These are phyloP conservation scores for Percina caprodes DNA, from an alignment of 2,113 vertebrate species.

Conservation along the genomic window DNA sequence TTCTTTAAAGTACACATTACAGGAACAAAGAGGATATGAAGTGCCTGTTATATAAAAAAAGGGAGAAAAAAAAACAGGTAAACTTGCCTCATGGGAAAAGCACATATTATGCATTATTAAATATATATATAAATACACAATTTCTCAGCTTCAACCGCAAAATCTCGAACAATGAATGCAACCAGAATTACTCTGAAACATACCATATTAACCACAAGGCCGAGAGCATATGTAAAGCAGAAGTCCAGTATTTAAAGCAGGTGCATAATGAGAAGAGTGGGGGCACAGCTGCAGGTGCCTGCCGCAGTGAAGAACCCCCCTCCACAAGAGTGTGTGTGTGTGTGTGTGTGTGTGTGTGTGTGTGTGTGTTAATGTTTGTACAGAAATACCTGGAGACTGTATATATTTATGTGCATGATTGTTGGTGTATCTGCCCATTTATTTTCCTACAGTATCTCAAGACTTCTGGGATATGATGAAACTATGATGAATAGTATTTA, in stretches of 20 bases:
- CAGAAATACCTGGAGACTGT: conserved; percentile 6
- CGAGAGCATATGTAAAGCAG: conserved; percentile 23
- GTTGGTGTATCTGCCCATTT: not conserved
- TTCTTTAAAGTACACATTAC: not conserved
- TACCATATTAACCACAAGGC: not conserved
- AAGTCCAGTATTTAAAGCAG: conserved; percentile 16
- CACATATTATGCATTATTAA: conserved; percentile 3
- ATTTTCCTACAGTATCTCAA: not conserved
- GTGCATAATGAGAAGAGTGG: conserved; percentile 35
- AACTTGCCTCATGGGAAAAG: conserved; percentile 16
- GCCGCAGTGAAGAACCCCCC: conserved; percentile 23
- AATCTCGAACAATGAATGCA: not conserved
- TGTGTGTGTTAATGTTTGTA: not conserved
- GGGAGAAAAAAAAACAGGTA: not conserved
- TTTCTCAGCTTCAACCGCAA: not conserved
- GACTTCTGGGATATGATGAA: not conserved
- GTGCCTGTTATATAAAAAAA: not conserved
- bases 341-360: not conserved
- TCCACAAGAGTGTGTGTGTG: not conserved
- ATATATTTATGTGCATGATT: conserved; percentile 4
- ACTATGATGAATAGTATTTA: conserved; percentile 6
- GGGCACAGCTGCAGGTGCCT: conserved; percentile 37
- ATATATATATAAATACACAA: conserved; percentile 3
- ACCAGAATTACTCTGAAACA: not conserved
- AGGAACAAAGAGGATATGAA: not conserved